Evolutionary conservation across 2,888 invertebrate species (phyloP).

Genomic region (Notocelia uddmanniana): DNA sequence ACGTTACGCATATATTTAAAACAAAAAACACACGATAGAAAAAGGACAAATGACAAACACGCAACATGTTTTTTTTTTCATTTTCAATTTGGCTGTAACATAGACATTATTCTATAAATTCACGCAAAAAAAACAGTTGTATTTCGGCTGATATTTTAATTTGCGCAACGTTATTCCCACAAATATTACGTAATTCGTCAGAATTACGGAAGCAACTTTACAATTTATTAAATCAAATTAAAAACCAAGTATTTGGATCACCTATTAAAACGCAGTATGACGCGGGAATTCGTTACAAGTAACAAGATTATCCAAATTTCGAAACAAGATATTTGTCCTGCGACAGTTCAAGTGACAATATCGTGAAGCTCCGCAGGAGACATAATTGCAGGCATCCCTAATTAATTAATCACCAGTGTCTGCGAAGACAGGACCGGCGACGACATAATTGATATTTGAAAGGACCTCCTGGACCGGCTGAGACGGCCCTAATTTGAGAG

Average conservation of each 20-base stretch:
- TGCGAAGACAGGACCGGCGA: constrained; percentile 64
- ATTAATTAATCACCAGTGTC: constrained; percentile 83
- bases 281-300: background rate
- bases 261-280: background rate
- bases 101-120: too few species aligned
- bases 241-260: background rate
- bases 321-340: constrained; percentile 24
- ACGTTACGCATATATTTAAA: too few species aligned
- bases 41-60: too few species aligned
- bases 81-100: too few species aligned
- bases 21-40: too few species aligned
- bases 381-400: constrained; percentile 80
- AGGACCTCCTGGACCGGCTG: constrained; percentile 68
- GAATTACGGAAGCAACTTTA: too few species aligned
- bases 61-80: too few species aligned
- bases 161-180: background rate
- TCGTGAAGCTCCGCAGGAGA: constrained; percentile 62
- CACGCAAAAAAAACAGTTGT: too few species aligned
- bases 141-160: too few species aligned
- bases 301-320: constrained; percentile 22
- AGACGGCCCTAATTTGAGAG: constrained; percentile 69
- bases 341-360: constrained; percentile 52
- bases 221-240: background rate
- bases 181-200: background rate
- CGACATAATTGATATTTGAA: constrained; percentile 84